Evolutionary conservation across 1,140 invertebrate genomes (phyloP).

Genomic region (Drosophila albomicans): DNA sequence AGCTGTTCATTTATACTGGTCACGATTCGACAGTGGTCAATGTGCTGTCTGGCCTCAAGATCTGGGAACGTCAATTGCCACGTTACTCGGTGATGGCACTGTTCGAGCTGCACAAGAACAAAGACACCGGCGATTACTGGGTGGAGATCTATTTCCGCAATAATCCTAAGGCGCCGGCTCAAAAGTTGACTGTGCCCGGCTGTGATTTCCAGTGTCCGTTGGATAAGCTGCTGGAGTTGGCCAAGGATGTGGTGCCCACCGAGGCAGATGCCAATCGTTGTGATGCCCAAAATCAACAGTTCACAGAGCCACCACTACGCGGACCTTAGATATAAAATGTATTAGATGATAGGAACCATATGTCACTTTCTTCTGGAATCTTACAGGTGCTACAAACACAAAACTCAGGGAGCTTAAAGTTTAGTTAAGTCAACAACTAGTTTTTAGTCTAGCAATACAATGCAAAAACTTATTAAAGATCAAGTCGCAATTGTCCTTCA

Average conservation of each 20-base stretch:
- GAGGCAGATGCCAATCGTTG: conserved; percentile 87
- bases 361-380: conserved; percentile 21
- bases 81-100: conserved; percentile 89
- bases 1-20: conserved; percentile 89
- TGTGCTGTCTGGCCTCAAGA: conserved; percentile 88
- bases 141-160: conserved; percentile 88
- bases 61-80: conserved; percentile 90
- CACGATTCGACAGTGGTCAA: conserved; percentile 92
- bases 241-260: conserved; percentile 86
- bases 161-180: conserved; percentile 85
- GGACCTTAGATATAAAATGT: conserved; percentile 81
- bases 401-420: conserved; percentile 62
- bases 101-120: conserved; percentile 90
- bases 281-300: conserved; percentile 86
- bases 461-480: conserved; percentile 36
- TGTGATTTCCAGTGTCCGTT: conserved; percentile 88
- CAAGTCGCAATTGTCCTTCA: conserved; percentile 30
- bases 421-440: conserved; percentile 42
- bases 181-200: conserved; percentile 87
- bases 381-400: conserved; percentile 54
- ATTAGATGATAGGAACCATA: neutral
- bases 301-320: conserved; percentile 85
- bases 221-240: conserved; percentile 85
- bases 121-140: conserved; percentile 84
- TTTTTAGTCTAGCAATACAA: conserved; percentile 48